Evolutionary conservation across 2,797 vertebrate genomes (phyloP), one percentile per base, ranked within the genome.

Genomic region (Hydrophis major): DNA sequence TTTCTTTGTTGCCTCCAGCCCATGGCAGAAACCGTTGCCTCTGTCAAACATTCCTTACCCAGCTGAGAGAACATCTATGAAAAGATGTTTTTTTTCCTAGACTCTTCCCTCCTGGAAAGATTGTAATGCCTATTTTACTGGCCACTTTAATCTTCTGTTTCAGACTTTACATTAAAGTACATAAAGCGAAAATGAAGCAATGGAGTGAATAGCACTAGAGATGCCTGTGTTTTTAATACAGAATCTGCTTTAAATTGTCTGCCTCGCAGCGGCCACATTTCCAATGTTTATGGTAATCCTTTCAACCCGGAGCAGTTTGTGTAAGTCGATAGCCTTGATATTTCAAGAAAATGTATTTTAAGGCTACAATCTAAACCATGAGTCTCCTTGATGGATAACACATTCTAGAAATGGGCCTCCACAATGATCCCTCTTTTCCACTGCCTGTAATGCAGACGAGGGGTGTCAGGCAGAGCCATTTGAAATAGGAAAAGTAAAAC

Each of bases 381-480:
- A 89, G 20, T 22, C 53, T 3, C 0, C 55, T 56, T 92, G 56
- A 22, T 74, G 0, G 61, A 50, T 89, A 89, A n/a, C 86, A 4
- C 56, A 88, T 90, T 47, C 14, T 95, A 32, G 4, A 14, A 88
- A 42, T 89, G 28, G 78, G 14, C 0, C 78, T 92, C 25, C 69
- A 86, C 63, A 88, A 66, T 93, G 89, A 12, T 2, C 63, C 90
- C 4, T 61, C 13, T 91, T 63, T 87, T 78, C 88, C 63, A 74
- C 53, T 32, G 55, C 22, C 69, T 27, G 42, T 61, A 93, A 93
- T 74, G 50, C 83, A 83, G 87, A 92, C 91, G 92, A 63, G 89
- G 7, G 1, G 6, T 60, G 50, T 10, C 50, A 53, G 56, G 88
- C 47, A 89, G 28, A 74, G 50, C 92, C 88, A 88, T 1, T 1